Evolutionary conservation across 2,113 vertebrate genomes (phyloP), one percentile per base, ranked within the genome.

Genomic region (Erythrocebus patas): DNA sequence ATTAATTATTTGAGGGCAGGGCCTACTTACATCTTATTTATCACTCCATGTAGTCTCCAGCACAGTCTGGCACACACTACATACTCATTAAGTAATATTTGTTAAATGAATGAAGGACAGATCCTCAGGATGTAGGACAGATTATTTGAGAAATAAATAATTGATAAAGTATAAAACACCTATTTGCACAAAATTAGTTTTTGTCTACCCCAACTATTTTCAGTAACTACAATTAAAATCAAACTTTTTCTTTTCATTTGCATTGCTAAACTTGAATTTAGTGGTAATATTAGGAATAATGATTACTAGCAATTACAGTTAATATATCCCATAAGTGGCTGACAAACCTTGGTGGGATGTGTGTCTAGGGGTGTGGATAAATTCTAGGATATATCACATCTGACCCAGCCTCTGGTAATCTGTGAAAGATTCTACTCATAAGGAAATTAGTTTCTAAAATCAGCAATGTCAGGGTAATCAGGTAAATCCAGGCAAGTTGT

Each of bases 101-200:
- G 50, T 59, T 96, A 93, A 96, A 93, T 81, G 13, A 92, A 88
- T 75, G 50, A 96, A 98, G 61, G 40, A 73, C 50, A 93, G 52
- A 83, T 48, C 68, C 92, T 94, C 40, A 83, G 75, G 52, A 89
- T 83, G 1, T 80, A 85, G 84, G 52, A 48, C 43, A 88, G 48
- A 38, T 97, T 91, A 83, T 93, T 89, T 89, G 92, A 72, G 50
- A 89, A 97, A 93, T 27, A 94, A 93, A 81, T 43, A 57, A 94
- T 7, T 84, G 55, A 55, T 50, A 38, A 86, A 94, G 32, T 79
- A 94, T 73, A 52, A 93, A 89, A 91, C 23, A 83, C 16, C 87
- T 81, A 91, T 75, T 80, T 95, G 68, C 20, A 96, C 92, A 95
- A 97, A 96, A 93, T 89, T 79, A 95, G 87, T 20, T 72, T 96